Evolutionary conservation across 64 coral and sea anemone genomes (phyloP).

Genomic region (Stichodactyla mertensii): DNA sequence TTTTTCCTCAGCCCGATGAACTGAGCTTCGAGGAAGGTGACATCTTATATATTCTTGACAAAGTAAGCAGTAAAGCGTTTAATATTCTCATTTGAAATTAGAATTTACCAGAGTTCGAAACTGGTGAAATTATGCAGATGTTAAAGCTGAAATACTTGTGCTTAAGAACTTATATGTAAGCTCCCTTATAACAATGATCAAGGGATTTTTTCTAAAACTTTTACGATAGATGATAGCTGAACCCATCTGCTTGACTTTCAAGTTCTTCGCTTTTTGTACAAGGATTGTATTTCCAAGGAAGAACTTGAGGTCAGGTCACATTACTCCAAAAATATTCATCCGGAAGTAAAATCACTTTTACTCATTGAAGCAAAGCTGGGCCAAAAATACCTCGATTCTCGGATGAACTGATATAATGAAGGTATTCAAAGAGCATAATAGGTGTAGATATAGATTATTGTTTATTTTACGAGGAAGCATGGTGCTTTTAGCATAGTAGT

Average conservation of each 20-base stretch:
- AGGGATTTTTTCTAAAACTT: too few species aligned
- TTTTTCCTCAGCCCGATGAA: conserved; percentile 66
- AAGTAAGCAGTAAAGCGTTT: conserved; percentile 40
- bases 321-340: background rate
- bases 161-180: too few species aligned
- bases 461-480: background rate
- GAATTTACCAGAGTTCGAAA: background rate
- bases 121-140: background rate
- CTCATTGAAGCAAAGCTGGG: background rate
- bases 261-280: background rate
- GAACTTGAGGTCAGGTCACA: background rate
- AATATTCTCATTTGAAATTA: too few species aligned
- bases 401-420: background rate
- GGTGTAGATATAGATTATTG: background rate
- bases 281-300: background rate
- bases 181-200: too few species aligned
- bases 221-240: background rate
- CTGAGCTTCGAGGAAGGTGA: conserved; percentile 98
- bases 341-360: background rate
- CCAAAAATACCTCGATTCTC: background rate
- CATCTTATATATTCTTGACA: conserved; percentile 94
- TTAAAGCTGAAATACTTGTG: background rate
- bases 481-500: background rate
- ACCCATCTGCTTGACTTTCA: background rate
- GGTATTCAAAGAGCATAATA: background rate